Base-by-base conservation (phyloP, 2,888 invertebrate species). In the Drosophila leonis region DNA sequence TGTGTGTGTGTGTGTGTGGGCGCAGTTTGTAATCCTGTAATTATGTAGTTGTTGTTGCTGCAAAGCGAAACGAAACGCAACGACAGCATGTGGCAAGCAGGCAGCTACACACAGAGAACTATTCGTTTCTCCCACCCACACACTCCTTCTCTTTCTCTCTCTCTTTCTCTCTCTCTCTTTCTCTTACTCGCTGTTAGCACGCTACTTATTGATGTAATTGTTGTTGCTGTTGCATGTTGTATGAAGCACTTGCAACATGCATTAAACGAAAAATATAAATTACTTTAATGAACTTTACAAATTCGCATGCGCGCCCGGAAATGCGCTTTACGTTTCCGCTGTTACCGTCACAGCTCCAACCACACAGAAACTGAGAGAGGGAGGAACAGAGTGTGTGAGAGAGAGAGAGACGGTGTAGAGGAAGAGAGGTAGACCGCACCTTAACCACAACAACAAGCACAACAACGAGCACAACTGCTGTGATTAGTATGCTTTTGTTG, bases 271-370 rank as follows among this genome's bases (percentile, higher is more conserved):
- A 75, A 82, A 88, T 88, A 87, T 87, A 88, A 87, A 87, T 87
- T 87, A 87, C 87, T 88, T 87, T 87, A 87, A 87, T 87, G 87
- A 87, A 87, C 87, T 87, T 87, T 87, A 75, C 82, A 84, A 87
- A 88, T 86, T 88, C 88, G 82, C 84, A 88, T 83, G 86, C 83
- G 74, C 83, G 75, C 72, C 88, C 86, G 86, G 86, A 86, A 86
- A 86, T 86, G 80, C 82, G 88, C 88, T 86, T 84, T 81, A 84
- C 84, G 77, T 87, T 86, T 87, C 89, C 83, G 83, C 70, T 59
- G 18, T 46, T 29, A 20, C 64, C 51, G 29, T 35, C 61, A 62
- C 65, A 75, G 49, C 35, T 15, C 35, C 39, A 54, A 27, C 64
- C 52, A 55, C 41, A 64, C 49, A 60, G 12, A 48, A 33, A 42